These are phyloP conservation scores for Lathamus discolor DNA, from an alignment of 2,113 vertebrate species.

Conservation along the genomic window DNA sequence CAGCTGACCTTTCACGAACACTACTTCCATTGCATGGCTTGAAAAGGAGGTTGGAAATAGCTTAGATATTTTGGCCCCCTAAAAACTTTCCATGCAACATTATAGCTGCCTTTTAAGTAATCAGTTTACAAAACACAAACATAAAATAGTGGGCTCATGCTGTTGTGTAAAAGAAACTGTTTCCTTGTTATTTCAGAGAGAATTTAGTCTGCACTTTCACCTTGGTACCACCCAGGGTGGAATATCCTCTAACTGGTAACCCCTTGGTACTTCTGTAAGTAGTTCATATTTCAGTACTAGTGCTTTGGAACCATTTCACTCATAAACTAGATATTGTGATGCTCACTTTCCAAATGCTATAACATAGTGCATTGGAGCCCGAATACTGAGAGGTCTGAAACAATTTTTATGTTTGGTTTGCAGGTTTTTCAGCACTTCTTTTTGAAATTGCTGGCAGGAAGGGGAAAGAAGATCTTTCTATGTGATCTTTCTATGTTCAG, in stretches of 20 bases:
- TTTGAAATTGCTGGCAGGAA: neutral
- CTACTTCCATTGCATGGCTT: constrained; percentile 88
- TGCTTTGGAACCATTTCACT: neutral
- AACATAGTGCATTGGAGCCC: neutral
- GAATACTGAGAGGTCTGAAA: neutral
- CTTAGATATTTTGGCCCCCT: neutral
- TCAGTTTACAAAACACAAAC: neutral
- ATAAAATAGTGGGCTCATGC: neutral
- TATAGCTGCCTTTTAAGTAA: neutral
- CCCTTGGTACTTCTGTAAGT: neutral
- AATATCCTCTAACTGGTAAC: neutral
- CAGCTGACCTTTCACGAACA: constrained; percentile 81
- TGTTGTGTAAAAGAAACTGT: neutral
- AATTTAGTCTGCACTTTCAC: neutral
- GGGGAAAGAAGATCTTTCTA: neutral
- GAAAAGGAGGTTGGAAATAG: constrained; percentile 51
- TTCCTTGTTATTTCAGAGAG: neutral
- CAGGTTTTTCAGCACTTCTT: neutral
- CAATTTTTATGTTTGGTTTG: neutral
- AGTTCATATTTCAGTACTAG: neutral
- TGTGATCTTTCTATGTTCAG: neutral
- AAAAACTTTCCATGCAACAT: neutral
- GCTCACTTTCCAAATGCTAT: neutral
- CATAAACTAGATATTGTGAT: neutral
- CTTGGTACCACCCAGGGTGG: neutral